A percentile compares a stretch with the other conserved stretches of the same genome.
Conservation (phyloP, 1,140 invertebrate genomes). For the Nautilus pompilius region DNA sequence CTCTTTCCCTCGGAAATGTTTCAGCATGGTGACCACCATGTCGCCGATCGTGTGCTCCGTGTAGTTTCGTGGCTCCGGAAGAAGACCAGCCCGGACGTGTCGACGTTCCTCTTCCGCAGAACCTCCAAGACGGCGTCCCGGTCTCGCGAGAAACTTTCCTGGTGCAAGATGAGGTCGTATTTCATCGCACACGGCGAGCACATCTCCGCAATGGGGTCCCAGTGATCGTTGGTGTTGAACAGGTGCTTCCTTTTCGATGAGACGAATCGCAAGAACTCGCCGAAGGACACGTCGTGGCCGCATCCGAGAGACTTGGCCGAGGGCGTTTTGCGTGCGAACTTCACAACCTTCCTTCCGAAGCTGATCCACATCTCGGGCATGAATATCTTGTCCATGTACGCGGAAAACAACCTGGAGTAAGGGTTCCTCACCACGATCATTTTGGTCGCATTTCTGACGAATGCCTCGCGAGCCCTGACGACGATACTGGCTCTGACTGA, state of each 20-base stretch:
- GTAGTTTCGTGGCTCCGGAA: not conserved
- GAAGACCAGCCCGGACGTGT: not conserved
- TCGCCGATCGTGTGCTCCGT: not conserved
- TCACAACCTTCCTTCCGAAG: not conserved
- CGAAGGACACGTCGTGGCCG: constrained; percentile 1
- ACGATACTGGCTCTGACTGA: not conserved
- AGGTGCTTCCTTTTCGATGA: not conserved
- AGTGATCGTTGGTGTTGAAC: constrained; percentile 3
- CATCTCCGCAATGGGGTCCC: constrained; percentile 5
- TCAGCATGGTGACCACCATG: not conserved
- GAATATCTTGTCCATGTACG: constrained; percentile 19
- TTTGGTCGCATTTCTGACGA: not conserved
- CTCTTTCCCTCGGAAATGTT: not conserved
- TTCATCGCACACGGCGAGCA: constrained; percentile 10
- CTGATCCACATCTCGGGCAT: constrained; percentile 1
- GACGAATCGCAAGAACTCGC: not conserved
- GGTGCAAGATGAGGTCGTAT: constrained; percentile 4
- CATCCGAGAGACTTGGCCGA: not conserved
- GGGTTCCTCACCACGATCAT: constrained; percentile 15
- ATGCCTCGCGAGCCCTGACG: not conserved
- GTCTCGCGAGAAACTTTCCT: constrained; percentile 16
- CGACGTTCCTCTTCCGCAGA: not conserved
- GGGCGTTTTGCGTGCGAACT: not conserved
- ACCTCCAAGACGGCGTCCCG: not conserved
- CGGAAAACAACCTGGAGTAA: constrained; percentile 16